These are phyloP conservation scores for Caenorhabditis japonica DNA, from an alignment of 2,888 invertebrate genomes.

Conservation along the genomic window DNA sequence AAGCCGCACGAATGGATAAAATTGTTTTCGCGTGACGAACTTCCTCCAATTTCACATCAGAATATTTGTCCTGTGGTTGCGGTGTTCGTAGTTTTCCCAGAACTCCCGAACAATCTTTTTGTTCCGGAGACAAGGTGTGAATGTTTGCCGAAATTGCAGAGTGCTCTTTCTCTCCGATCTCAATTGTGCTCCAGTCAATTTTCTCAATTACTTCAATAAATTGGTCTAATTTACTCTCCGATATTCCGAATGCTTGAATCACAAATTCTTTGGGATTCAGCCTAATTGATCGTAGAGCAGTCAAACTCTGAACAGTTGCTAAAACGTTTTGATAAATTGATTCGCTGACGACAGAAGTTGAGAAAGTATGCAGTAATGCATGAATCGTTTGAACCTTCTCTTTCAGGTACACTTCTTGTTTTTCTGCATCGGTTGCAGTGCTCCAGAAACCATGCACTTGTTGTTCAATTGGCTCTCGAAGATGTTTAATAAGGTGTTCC, in stretches of 20 bases:
- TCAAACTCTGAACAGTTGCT: conserved; percentile 15
- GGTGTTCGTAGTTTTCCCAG: conserved; percentile 40
- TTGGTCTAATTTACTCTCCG: conserved; percentile 13
- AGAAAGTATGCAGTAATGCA: conserved; percentile 26
- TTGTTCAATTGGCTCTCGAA: conserved; percentile 42
- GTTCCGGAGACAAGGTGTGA: conserved; percentile 5
- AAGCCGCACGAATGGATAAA: conserved; percentile 17
- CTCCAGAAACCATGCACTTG: conserved; percentile 49
- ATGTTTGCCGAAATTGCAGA: conserved; percentile 25
- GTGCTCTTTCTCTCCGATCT: conserved; percentile 20
- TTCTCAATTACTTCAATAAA: conserved; percentile 33
- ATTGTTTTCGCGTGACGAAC: conserved; percentile 14
- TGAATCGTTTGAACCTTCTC: conserved; percentile 30
- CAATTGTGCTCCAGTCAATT: conserved; percentile 45
- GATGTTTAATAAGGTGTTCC: conserved; percentile 3
- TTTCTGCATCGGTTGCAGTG: conserved; percentile 20
- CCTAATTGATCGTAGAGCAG: conserved; percentile 14
- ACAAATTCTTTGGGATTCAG: conserved; percentile 31
- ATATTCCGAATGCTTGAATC: conserved; percentile 21
- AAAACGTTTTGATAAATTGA: conserved; percentile 19
- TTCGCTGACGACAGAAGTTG: conserved; percentile 20
- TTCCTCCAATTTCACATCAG: conserved; percentile 14
- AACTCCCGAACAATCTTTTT: conserved; percentile 23
- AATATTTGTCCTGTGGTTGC: conserved; percentile 26
- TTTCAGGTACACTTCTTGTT: conserved; percentile 20